Conservation (phyloP, 2,888 invertebrate species). For the Eudasyphora cyanicolor region DNA sequence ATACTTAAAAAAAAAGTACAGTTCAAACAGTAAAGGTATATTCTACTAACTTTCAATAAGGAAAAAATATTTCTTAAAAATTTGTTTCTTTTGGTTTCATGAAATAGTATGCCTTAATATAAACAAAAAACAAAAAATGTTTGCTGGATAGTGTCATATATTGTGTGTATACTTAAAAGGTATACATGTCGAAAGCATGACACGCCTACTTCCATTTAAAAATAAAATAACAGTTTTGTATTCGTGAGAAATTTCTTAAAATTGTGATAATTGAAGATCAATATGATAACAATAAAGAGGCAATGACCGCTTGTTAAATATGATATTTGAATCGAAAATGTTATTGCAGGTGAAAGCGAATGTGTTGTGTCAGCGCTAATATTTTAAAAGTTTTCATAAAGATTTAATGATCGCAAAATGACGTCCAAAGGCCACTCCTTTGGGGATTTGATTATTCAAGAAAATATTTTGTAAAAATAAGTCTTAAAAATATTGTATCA, state of each 20-base stretch:
- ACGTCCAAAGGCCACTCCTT: too few relatives aligned
- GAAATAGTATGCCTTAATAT: too few relatives aligned
- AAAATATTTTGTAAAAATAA: not conserved
- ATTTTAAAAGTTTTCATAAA: not conserved
- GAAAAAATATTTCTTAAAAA: too few relatives aligned
- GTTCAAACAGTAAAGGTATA: too few relatives aligned
- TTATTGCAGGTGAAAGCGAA: not conserved
- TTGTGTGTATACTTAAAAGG: too few relatives aligned
- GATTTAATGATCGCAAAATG: not conserved
- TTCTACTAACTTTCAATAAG: too few relatives aligned
- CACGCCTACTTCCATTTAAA: not conserved
- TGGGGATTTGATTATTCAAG: not conserved
- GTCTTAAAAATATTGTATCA: too few relatives aligned
- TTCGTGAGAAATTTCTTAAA: not conserved
- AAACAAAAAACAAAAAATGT: too few relatives aligned
- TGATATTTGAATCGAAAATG: not conserved
- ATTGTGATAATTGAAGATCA: not conserved
- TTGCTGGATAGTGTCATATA: too few relatives aligned
- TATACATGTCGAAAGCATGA: not conserved
- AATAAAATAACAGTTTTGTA: not conserved
- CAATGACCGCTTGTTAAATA: not conserved
- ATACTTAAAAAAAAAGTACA: too few relatives aligned
- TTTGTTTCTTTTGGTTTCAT: too few relatives aligned
- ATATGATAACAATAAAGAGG: not conserved
- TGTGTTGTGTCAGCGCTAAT: not conserved